Evolutionary conservation across 1,140 invertebrate species (phyloP), one percentile per base, ranked within the genome.

Genomic region (Lepidurus couesii): DNA sequence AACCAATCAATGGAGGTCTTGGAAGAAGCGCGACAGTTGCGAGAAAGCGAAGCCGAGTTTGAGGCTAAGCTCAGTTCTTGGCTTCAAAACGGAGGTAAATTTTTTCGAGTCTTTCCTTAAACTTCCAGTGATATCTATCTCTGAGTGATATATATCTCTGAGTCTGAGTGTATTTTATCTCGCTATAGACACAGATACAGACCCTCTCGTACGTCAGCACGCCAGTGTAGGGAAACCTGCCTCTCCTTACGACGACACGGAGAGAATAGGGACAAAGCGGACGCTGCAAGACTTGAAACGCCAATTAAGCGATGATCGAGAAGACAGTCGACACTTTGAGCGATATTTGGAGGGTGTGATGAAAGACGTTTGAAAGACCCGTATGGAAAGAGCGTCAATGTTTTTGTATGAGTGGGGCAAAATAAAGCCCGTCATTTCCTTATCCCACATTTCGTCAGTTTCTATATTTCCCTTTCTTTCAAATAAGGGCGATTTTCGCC

Each of bases 21-120:
- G 8, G 53, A 65, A 65, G 53, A 65, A 65, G 53, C 53, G 13
- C 53, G 53, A 13, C 13, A 65, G 16, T 13, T n/a, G 21, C 16
- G 21, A 65, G 13, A 13, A 16, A 65, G 16, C 16, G 53, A 65
- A 9, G 7, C 53, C 6, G 53, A 65, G 21, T 65, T 65, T 65
- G 53, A 65, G 21, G 53, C 53, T 7, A 65, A 65, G 21, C 21
- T 65, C 16, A 65, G 21, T 16, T 13, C 53, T 65, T 65, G 53
- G 53, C 53, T 65, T 21, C 53, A 65, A 65, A 34, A 34, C 34
- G 53, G 21, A 65, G 53, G 53, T 65, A 65, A 65, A 65, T 65
- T 16, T 1, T n/a, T 65, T 3, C 21, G 1, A 11, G 7, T 16
- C 21, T 65, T 65, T 47, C 4, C 10, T 65, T 21, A 65, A 7